Percentiles rank a stretch among this genome's conserved stretches.
Evolutionary conservation across 2,888 invertebrate genomes (phyloP).

Genomic region (Eremobia ochroleuca): DNA sequence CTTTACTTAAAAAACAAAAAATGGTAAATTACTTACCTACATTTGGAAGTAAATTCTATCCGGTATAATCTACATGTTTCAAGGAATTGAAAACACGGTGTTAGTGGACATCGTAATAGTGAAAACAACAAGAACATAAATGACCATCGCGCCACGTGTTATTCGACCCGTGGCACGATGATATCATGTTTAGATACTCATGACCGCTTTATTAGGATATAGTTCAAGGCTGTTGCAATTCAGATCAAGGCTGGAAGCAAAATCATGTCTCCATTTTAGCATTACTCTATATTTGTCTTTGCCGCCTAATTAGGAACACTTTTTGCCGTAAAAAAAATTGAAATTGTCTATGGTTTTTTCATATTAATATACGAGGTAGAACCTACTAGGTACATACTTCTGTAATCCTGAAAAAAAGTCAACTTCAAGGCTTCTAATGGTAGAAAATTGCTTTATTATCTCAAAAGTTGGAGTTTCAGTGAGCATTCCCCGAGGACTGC

Average conservation of each 20-base stretch:
- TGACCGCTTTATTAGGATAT: slow-evolving; percentile 58
- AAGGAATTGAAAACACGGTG: slow-evolving; percentile 42
- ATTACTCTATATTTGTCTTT: slow-evolving; percentile 27
- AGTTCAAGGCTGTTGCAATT: slow-evolving; percentile 63
- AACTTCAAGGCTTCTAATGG: background rate
- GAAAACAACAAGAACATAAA: slow-evolving; percentile 35
- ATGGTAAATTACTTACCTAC: background rate
- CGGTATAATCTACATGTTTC: slow-evolving; percentile 22
- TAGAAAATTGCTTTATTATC: slow-evolving; percentile 1
- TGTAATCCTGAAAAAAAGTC: background rate
- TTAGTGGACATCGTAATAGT: slow-evolving; percentile 50
- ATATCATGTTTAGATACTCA: slow-evolving; percentile 61
- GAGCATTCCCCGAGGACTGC: slow-evolving; percentile 7
- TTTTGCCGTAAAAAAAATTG: background rate
- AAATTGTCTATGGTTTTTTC: background rate
- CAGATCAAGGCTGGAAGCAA: slow-evolving; percentile 61
- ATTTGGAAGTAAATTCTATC: slow-evolving; percentile 10
- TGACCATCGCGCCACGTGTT: slow-evolving; percentile 61
- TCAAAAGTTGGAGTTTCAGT: background rate
- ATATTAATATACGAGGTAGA: background rate
- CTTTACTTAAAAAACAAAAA: background rate
- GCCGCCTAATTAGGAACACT: background rate
- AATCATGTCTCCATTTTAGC: slow-evolving; percentile 23
- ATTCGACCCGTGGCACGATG: slow-evolving; percentile 54
- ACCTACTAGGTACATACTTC: background rate